These are phyloP conservation scores for Salticus scenicus DNA, from an alignment of 2,888 invertebrate species.

Conservation along the genomic window DNA sequence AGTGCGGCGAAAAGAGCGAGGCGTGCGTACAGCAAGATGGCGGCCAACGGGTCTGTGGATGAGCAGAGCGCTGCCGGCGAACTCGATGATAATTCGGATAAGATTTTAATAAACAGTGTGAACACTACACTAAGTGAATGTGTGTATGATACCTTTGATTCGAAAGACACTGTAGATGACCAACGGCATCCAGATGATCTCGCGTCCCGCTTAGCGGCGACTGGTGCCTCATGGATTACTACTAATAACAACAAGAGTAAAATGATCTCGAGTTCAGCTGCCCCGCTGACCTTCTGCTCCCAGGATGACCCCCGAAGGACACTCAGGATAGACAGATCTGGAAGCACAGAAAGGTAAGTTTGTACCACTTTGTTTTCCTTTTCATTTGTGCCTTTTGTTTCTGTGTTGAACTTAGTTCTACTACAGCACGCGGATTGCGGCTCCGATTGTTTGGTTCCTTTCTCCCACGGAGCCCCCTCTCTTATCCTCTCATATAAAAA, in stretches of 20 bases:
- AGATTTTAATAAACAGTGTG: conserved; percentile 4
- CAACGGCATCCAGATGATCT: background rate
- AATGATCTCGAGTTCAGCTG: conserved; percentile 28
- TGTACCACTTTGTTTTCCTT: background rate
- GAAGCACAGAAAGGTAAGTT: conserved; percentile 49
- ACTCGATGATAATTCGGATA: conserved; percentile 25
- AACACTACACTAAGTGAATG: background rate
- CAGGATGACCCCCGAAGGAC: conserved; percentile 40
- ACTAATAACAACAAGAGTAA: conserved; percentile 16
- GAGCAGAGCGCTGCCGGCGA: conserved; percentile 28
- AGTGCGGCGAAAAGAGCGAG: conserved; percentile 4
- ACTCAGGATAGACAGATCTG: conserved; percentile 50
- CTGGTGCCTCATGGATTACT: conserved; percentile 32
- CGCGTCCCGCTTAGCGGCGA: conserved; percentile 22
- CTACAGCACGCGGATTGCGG: conserved; percentile 1
- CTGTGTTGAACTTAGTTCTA: conserved; percentile 17
- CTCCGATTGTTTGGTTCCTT: background rate
- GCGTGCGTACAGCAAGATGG: conserved; percentile 22
- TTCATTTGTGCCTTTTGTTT: background rate
- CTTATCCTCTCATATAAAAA: background rate
- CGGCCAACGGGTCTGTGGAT: conserved; percentile 38
- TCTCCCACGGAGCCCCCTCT: background rate
- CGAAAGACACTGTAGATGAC: background rate
- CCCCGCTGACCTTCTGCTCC: conserved; percentile 43
- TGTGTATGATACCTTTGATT: conserved; percentile 7